A percentile compares a stretch with the other conserved stretches of the same genome.
phyloP scores from a whole-genome alignment of 2,797 vertebrate genomes.

The Mormyrops boulengeri region DNA sequence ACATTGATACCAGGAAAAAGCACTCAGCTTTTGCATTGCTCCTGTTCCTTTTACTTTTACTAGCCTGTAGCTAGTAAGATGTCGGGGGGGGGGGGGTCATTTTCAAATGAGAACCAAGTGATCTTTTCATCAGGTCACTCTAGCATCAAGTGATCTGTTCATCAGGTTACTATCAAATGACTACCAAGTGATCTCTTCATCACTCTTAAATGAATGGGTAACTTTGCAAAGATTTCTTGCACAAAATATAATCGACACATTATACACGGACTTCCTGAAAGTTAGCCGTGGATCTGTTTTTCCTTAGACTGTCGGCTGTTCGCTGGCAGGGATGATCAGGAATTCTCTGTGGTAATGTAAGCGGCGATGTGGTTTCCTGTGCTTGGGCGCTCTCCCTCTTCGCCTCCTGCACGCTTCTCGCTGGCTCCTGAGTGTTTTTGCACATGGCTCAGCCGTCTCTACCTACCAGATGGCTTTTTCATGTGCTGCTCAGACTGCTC shows the following conservation, averaged over 20 bases:
- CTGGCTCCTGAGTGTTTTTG: conserved; percentile 28
- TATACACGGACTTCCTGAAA: conserved; percentile 5
- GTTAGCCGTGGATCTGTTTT: conserved; percentile 12
- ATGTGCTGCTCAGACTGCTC: conserved; percentile 38
- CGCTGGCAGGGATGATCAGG: conserved; percentile 24
- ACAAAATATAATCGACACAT: background rate
- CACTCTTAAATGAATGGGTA: background rate
- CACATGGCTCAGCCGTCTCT: conserved; percentile 34
- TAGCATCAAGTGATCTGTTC: background rate
- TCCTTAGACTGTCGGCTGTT: conserved; percentile 1
- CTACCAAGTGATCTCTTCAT: background rate
- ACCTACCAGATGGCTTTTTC: conserved; percentile 44
- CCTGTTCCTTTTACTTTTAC: background rate
- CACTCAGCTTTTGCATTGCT: background rate
- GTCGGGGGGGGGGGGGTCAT: background rate
- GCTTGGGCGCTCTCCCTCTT: conserved; percentile 35
- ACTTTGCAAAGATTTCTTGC: background rate
- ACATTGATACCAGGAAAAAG: background rate
- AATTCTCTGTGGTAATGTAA: conserved; percentile 42
- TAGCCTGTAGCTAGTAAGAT: background rate
- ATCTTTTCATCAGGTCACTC: background rate
- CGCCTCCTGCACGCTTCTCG: conserved; percentile 39
- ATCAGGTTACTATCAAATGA: background rate
- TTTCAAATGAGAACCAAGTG: background rate
- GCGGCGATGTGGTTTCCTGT: conserved; percentile 39